A percentile compares a stretch with the other conserved stretches of the same genome.
Evolutionary conservation across 2,113 vertebrate species (phyloP).

Genomic region (Hyperopisus bebe): DNA sequence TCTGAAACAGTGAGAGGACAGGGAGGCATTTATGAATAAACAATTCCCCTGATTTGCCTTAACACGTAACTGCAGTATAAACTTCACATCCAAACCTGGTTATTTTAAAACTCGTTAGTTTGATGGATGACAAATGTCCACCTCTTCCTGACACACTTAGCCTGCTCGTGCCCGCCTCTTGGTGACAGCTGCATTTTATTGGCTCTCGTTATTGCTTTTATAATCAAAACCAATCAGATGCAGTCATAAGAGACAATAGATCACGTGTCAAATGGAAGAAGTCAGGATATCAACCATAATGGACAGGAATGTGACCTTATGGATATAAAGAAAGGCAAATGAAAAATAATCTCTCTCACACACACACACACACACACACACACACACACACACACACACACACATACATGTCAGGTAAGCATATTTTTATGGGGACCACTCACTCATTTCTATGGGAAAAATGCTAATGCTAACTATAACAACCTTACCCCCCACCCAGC

Average conservation of each 20-base stretch:
- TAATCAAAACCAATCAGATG: background rate
- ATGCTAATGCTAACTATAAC: no score
- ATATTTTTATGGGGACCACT: no score
- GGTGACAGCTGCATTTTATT: background rate
- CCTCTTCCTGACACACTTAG: background rate
- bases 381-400: background rate
- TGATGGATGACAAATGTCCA: background rate
- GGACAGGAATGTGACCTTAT: background rate
- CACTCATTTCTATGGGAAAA: no score
- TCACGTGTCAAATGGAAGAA: background rate
- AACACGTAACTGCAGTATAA: background rate
- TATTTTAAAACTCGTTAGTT: constrained; percentile 1
- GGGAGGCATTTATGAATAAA: background rate
- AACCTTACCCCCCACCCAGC: no score
- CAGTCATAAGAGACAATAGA: background rate
- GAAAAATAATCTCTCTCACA: background rate
- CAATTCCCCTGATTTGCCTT: background rate
- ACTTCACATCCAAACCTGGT: background rate
- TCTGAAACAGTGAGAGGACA: background rate
- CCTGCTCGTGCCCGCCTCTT: background rate
- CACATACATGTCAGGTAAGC: background rate
- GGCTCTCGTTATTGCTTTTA: background rate
- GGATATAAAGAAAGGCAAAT: background rate
- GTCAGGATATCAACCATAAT: background rate
- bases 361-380: background rate